Evolutionary conservation across 2,797 vertebrate genomes (phyloP), one percentile per base, ranked within the genome.

Genomic region (Alcedo quadribrachys): DNA sequence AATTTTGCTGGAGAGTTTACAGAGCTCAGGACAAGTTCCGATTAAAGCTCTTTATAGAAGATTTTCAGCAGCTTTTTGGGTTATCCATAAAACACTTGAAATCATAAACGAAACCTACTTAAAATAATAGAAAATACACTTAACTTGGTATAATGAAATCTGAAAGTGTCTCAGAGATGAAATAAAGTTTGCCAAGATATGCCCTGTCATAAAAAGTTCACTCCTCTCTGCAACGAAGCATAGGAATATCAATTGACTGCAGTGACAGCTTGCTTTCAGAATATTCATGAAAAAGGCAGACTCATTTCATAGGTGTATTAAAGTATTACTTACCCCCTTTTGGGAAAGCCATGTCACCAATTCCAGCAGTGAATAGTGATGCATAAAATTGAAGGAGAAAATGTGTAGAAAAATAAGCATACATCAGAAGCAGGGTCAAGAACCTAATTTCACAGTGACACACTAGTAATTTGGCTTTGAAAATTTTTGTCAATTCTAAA

Each of bases 371-470:
- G 98, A 98, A 98, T 98, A 97, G 98, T 97, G 98, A 98, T 98
- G 98, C 97, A 98, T 98, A 98, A 99, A 99, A 99, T 99, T 98
- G 98, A 98, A 98, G 98, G 98, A 98, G 98, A 96, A 98, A 99
- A 99, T 98, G 98, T 98, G 98, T 98, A 98, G 98, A 98, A 98
- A 99, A 98, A 98, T 98, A 99, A 98, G 98, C 98, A 99, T 98
- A 99, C 98, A 98, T 99, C 99, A 99, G 98, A 99, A 98, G 98
- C 98, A 96, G 98, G 99, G 99, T 99, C 99, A 99, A 98, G 99
- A 99, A 99, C 98, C 99, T 99, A 99, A 99, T 99, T 99, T 99
- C 98, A 99, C 98, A 98, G 98, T 98, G 98, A 99, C 98, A 99
- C 98, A 98, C 98, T 98, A 98, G 98, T 99, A 99, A 99, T 99